phyloP scores from a whole-genome alignment of 2,113 vertebrate genomes.

The Climacteris rufus region DNA sequence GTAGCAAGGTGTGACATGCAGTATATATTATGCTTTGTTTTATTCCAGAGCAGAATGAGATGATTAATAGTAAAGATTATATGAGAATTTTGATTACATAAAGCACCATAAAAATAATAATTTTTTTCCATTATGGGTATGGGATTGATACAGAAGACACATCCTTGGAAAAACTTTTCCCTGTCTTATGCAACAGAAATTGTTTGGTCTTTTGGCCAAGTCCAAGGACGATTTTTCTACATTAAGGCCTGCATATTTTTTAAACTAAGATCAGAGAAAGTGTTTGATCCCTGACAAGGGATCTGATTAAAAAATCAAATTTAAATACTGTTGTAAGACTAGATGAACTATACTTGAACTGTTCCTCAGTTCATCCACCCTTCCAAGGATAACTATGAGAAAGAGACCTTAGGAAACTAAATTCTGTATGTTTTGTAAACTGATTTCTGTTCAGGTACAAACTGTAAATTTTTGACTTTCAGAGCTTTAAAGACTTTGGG shows the following conservation, averaged over 20 bases:
- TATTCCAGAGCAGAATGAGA: background rate
- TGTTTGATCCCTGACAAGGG: no score
- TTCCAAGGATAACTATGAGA: background rate
- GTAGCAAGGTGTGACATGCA: background rate
- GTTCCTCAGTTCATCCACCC: background rate
- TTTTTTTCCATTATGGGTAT: background rate
- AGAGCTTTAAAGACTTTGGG: background rate
- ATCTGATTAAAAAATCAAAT: no score
- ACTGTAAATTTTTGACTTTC: background rate
- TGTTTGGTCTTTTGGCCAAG: background rate
- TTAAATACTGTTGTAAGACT: background rate
- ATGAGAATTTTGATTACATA: background rate
- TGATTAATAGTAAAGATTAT: background rate
- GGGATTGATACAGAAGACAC: background rate
- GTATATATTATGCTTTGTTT: background rate
- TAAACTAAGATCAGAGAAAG: background rate
- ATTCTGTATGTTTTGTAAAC: background rate
- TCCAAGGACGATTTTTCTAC: background rate
- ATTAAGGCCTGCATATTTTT: background rate
- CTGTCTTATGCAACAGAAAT: background rate
- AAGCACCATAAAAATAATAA: background rate
- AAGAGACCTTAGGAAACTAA: background rate
- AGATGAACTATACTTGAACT: background rate
- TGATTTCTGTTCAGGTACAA: background rate
- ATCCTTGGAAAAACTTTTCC: background rate